A percentile compares a stretch with the other conserved stretches of the same genome.
Evolutionary conservation across 2,113 vertebrate genomes (phyloP).

Genomic region (Thryonomys swinderianus): DNA sequence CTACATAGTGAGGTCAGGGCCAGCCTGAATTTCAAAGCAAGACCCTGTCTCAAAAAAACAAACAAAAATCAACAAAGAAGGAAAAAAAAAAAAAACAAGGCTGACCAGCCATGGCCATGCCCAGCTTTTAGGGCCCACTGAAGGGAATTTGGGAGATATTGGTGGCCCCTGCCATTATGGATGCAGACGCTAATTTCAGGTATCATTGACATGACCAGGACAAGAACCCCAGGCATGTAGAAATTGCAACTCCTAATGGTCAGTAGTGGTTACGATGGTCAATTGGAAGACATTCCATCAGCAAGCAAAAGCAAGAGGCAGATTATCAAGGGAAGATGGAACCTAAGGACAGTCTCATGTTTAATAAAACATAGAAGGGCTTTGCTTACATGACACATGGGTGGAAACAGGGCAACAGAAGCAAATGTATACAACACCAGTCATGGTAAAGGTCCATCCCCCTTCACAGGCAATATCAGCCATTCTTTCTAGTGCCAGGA

Average conservation of each 20-base stretch:
- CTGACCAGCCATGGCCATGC: background rate
- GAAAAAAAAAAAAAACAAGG: background rate
- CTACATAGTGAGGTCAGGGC: too few species aligned
- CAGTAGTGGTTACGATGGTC: background rate
- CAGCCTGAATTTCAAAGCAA: too few species aligned
- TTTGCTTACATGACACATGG: rapidly evolving
- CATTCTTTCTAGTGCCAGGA: background rate
- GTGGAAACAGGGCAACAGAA: background rate
- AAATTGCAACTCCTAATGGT: background rate
- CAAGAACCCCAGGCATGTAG: background rate
- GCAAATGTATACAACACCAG: rapidly evolving
- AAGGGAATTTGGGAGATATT: background rate
- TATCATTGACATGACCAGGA: background rate
- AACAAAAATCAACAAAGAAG: background rate
- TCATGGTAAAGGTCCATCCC: background rate
- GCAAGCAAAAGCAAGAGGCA: background rate
- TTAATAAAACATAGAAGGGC: background rate
- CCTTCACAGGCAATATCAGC: background rate
- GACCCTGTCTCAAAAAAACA: too few species aligned
- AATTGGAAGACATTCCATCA: background rate
- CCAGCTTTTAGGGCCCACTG: background rate
- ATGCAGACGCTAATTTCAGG: background rate
- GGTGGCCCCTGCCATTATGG: background rate
- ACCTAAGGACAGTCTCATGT: background rate
- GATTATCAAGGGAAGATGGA: background rate